Base-by-base conservation (phyloP, 2,888 invertebrate genomes). In the Hemistola chrysoprasaria region DNA sequence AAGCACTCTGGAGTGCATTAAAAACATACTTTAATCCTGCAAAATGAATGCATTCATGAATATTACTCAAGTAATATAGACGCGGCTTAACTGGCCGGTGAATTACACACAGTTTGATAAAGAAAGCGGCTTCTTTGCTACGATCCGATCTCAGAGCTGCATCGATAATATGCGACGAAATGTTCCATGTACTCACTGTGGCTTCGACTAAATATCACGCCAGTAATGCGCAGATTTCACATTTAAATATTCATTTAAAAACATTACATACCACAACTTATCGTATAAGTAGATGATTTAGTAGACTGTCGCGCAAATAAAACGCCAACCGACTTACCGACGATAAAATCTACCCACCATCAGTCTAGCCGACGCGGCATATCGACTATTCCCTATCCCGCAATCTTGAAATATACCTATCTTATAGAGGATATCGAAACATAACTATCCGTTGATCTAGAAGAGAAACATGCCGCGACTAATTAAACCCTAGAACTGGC, bases 111-210 rank as follows among this genome's bases (percentile, higher is more conserved):
- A 59, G 62, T 59, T 62, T 72, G 82, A 84, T 85, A 85, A 79
- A 65, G 65, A 62, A 67, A 57, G 81, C 84, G 84, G 85, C 81
- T 50, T 69, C 82, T 83, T 79, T 82, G 81, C 67, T 33, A 49
- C 70, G 78, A 85, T 84, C 76, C 68, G 71, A 78, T 79, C 74
- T 65, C 60, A 60, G 64, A 37, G 48, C 39, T 41, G 45, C 52
- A 51, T 49, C 44, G 50, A 47, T 47, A 52, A 44, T 27, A 25
- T 40, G 47, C 45, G 43, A 51, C 44, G 36, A 47, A 34, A 53
- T 44, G 55, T 59, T 53, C 57, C 60, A 51, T 47, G 56, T 48
- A 54, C 54, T 54, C 52, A 56, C 59, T 41, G 22, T 24, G 6
- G 20, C 8, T 37, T 35, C 45, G 28, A 47, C 46, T 57, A 52